A percentile compares a stretch with the other conserved stretches of the same genome.
Evolutionary conservation across 2,113 vertebrate genomes (phyloP).

Genomic region (Nothobranchius kuhntae): DNA sequence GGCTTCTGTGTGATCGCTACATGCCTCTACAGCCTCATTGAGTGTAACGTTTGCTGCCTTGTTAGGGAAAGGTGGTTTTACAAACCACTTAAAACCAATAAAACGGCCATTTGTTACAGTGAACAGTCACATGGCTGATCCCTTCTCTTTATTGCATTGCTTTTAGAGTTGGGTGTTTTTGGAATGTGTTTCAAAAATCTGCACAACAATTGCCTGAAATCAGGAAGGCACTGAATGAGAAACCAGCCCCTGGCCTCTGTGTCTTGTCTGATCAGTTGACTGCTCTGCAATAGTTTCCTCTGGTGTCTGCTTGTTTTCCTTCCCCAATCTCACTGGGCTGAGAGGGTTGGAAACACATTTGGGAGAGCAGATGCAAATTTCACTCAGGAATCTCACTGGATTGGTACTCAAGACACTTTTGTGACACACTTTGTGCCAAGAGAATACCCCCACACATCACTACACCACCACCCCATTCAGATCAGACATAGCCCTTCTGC

Average conservation of each 20-base stretch:
- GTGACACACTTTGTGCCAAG: no score
- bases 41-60: not conserved
- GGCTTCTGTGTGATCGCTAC: constrained; percentile 37
- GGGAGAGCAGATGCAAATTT: no score
- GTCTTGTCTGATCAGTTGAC: constrained; percentile 43
- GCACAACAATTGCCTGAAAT: no score
- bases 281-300: constrained; percentile 19
- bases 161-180: no score
- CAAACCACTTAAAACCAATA: constrained; percentile 6
- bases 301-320: constrained; percentile 31
- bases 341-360: no score
- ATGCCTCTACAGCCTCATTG: constrained; percentile 29
- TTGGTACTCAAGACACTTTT: no score
- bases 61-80: constrained; percentile 9
- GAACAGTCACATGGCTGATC: not conserved
- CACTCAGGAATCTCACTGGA: no score
- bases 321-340: not conserved
- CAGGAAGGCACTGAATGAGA: constrained; percentile 28
- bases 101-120: not conserved
- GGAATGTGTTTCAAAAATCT: no score
- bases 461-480: no score
- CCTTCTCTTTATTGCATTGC: no score
- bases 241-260: constrained; percentile 28
- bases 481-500: no score
- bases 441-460: no score